A percentile compares a stretch with the other conserved stretches of the same genome.
Conservation (phyloP, 1,140 invertebrate genomes). For the Plutomurus gul region DNA sequence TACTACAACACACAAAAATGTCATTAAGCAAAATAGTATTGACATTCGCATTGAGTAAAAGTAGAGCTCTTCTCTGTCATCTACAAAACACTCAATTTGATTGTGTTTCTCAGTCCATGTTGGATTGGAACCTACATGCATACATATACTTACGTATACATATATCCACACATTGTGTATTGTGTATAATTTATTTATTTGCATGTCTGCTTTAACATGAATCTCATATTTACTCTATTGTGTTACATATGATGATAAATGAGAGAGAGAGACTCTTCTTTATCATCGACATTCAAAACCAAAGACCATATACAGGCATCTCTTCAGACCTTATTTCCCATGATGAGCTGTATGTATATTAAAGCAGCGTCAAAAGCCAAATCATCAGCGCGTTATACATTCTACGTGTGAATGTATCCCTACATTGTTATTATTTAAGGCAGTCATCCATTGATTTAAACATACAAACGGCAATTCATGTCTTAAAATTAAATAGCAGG, state of each 20-base stretch:
- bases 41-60: no score
- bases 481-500: background rate
- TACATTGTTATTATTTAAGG: background rate
- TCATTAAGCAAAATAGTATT: no score
- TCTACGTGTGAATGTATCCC: background rate
- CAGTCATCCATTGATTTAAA: background rate
- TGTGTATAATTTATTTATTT: background rate
- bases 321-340: background rate
- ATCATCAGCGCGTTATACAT: background rate
- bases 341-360: background rate
- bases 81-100: no score
- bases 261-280: background rate
- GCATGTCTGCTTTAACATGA: background rate
- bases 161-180: background rate
- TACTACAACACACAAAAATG: no score
- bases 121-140: no score
- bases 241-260: background rate
- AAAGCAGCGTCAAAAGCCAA: background rate
- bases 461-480: background rate
- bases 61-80: no score
- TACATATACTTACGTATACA: no score
- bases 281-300: background rate
- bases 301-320: constrained; percentile 4
- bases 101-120: no score
- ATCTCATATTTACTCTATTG: background rate